Evolutionary conservation across 2,113 vertebrate species (phyloP).

Genomic region (Scomber colias): DNA sequence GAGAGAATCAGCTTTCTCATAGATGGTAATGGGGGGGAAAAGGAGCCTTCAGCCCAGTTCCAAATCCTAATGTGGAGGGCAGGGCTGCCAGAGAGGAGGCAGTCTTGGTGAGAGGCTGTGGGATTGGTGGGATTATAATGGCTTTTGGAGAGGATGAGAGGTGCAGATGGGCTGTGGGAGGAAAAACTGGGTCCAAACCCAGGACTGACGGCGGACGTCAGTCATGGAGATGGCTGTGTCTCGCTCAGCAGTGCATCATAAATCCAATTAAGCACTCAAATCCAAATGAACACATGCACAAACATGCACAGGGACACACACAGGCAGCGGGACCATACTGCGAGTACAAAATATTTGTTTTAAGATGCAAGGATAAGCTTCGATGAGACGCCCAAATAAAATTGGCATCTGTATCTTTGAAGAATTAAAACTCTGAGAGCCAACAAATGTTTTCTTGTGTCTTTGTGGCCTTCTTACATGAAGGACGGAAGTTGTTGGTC

Average conservation of each 20-base stretch:
- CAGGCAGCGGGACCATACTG: conserved; percentile 29
- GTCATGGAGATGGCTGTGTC: conserved; percentile 42
- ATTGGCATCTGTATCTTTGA: conserved; percentile 27
- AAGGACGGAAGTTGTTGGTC: conserved; percentile 23
- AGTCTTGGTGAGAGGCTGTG: conserved; percentile 50
- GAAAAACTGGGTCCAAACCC: conserved; percentile 55
- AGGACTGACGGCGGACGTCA: conserved; percentile 31
- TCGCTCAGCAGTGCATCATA: conserved; percentile 54
- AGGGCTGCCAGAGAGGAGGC: conserved; percentile 60
- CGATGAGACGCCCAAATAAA: neutral
- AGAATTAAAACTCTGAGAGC: conserved; percentile 30
- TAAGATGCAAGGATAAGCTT: conserved; percentile 38
- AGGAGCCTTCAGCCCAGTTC: conserved; percentile 28
- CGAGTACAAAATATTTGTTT: conserved; percentile 50
- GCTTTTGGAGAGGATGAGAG: conserved; percentile 60
- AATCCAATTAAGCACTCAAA: conserved; percentile 68
- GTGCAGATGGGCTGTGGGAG: conserved; percentile 73
- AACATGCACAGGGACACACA: conserved; percentile 33
- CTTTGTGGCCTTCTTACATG: conserved; percentile 2
- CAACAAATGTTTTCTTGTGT: conserved; percentile 28
- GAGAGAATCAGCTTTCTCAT: conserved; percentile 55
- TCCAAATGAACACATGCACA: conserved; percentile 53
- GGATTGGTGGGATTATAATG: conserved; percentile 65
- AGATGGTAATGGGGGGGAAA: conserved; percentile 44
- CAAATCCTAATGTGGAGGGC: conserved; percentile 61